Evolutionary conservation across 2,113 vertebrate species (phyloP).

Genomic region (Aspiorhynchus laticeps): DNA sequence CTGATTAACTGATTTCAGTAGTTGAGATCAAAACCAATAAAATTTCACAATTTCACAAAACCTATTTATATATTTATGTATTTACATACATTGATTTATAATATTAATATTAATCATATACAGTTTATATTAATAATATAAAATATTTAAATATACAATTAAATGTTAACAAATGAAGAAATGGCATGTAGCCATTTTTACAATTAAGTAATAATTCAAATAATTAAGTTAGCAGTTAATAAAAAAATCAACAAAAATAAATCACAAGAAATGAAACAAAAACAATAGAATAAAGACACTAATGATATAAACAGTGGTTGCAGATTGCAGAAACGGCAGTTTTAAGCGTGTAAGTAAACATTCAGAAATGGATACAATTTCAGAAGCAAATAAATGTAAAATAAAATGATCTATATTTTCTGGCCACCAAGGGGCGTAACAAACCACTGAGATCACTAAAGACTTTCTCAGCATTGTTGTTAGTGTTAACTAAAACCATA

Average conservation of each 20-base stretch:
- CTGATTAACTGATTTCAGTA: neutral
- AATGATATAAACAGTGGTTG: neutral
- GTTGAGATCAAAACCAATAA: neutral
- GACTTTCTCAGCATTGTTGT: neutral
- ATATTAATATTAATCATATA: no score
- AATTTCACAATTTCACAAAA: neutral
- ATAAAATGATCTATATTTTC: neutral
- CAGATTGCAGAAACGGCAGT: neutral
- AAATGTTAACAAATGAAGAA: neutral
- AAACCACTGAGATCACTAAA: neutral
- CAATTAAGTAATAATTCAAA: neutral
- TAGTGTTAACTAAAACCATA: neutral
- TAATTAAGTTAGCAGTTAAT: neutral
- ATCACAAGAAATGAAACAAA: neutral
- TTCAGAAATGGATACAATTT: neutral
- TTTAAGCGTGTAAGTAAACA: neutral
- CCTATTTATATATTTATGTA: no score
- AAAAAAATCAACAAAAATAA: neutral
- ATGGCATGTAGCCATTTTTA: no score
- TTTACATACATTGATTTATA: no score
- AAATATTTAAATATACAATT: neutral
- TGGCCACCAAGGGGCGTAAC: neutral
- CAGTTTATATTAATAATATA: no score
- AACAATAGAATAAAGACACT: neutral
- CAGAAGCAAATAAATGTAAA: neutral